phyloP scores from a whole-genome alignment of 1,140 invertebrate species.

The Drosophila ambigua region DNA sequence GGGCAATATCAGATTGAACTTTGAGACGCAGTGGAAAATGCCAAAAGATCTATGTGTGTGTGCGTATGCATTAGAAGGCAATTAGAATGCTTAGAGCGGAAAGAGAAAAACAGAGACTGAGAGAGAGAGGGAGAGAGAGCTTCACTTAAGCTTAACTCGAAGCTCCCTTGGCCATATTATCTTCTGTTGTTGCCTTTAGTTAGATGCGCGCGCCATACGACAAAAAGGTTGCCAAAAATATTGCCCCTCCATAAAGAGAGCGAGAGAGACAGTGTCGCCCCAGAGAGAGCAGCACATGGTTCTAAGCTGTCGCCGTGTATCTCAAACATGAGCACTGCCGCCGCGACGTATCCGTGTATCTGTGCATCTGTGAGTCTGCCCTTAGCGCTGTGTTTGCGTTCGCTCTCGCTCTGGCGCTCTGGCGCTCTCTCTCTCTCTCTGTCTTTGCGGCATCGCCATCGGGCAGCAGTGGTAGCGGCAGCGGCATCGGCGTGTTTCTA shows the following conservation, averaged over 20 bases:
- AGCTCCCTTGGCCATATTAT: background rate
- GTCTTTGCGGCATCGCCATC: constrained; percentile 10
- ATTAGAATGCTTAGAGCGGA: constrained; percentile 36
- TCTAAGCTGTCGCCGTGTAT: constrained; percentile 19
- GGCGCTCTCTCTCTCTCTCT: constrained; percentile 17
- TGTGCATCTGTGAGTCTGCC: constrained; percentile 58
- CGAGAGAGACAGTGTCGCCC: constrained; percentile 9
- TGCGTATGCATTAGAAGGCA: constrained; percentile 31
- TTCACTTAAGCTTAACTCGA: background rate
- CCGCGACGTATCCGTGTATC: constrained; percentile 19
- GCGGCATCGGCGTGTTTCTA: constrained; percentile 59
- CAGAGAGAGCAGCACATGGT: constrained; percentile 9
- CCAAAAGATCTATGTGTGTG: constrained; percentile 7
- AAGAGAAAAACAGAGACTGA: background rate
- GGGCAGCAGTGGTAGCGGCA: constrained; percentile 57
- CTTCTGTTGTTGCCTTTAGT: constrained; percentile 26
- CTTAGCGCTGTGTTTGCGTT: constrained; percentile 36
- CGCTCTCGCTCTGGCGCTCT: constrained; percentile 13
- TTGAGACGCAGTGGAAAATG: constrained; percentile 78
- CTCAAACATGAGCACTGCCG: constrained; percentile 6
- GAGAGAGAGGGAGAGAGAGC: background rate
- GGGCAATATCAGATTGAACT: constrained; percentile 65
- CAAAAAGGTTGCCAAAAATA: constrained; percentile 72
- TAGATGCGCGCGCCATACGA: constrained; percentile 69
- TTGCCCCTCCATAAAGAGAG: constrained; percentile 48